Conservation (phyloP, 2,113 vertebrate species). For the Lasiurus borealis region DNA sequence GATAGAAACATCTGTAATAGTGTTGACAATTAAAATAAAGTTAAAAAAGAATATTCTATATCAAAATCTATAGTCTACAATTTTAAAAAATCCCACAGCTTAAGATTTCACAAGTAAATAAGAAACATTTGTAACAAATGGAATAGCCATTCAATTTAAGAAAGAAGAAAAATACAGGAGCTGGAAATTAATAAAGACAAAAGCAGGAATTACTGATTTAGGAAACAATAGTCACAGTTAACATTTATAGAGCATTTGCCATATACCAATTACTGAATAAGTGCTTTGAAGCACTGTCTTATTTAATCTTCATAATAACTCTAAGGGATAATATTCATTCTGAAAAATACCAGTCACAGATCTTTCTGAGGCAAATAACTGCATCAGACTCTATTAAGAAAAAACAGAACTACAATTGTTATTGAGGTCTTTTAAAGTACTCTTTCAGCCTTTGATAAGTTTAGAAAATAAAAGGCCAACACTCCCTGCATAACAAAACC, state of each 20-base stretch:
- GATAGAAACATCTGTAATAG: background rate
- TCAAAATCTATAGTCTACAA: background rate
- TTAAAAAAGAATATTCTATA: background rate
- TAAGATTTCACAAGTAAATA: conserved; percentile 55
- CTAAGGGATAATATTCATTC: conserved; percentile 52
- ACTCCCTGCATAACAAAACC: background rate
- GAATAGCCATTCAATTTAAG: conserved; percentile 75
- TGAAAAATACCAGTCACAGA: conserved; percentile 59
- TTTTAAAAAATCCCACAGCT: background rate
- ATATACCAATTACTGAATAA: conserved; percentile 63
- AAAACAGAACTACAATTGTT: conserved; percentile 38
- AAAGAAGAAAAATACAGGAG: conserved; percentile 68
- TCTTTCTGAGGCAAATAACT: conserved; percentile 52
- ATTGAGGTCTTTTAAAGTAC: conserved; percentile 19
- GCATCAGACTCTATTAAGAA: conserved; percentile 53
- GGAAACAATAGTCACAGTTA: conserved; percentile 43
- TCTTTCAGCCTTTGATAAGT: conserved; percentile 5
- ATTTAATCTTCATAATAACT: conserved; percentile 73
- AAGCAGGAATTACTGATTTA: conserved; percentile 68
- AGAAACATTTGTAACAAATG: conserved; percentile 59
- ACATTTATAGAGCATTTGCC: conserved; percentile 53
- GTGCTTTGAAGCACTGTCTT: conserved; percentile 50
- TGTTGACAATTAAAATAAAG: background rate
- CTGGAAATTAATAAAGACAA: conserved; percentile 73
- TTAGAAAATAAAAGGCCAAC: conserved; percentile 25